Percentiles rank a stretch among this genome's conserved stretches.
Conservation (phyloP, 2,797 vertebrate species). For the Hapalemur alaotrensis region DNA sequence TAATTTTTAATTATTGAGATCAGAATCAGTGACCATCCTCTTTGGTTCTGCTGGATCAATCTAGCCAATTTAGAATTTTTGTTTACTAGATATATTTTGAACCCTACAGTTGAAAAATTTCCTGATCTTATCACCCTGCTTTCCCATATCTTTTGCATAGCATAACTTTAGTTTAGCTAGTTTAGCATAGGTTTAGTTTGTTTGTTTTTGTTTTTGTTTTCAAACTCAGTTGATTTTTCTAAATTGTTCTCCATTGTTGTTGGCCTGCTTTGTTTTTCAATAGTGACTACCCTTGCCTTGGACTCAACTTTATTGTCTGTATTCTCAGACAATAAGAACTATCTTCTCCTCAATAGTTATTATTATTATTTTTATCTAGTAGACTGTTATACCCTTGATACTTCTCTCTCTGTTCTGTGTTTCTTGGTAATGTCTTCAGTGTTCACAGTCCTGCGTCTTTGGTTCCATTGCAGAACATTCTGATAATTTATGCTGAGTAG, state of each 20-base stretch:
- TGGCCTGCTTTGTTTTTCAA: not conserved
- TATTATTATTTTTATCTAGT: not conserved
- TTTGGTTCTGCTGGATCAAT: not conserved
- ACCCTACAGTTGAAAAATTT: not conserved
- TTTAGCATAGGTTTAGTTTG: not conserved
- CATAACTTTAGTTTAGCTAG: not conserved
- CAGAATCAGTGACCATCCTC: not conserved
- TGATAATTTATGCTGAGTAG: not conserved
- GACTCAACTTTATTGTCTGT: not conserved
- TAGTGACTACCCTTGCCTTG: not conserved
- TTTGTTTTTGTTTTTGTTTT: not conserved
- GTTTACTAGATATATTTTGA: not conserved
- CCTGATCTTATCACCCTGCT: not conserved
- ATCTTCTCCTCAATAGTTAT: not conserved
- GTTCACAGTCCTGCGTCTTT: not conserved
- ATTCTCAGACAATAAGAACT: not conserved
- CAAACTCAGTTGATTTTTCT: constrained; percentile 10
- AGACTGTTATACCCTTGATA: not conserved
- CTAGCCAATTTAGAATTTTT: not conserved
- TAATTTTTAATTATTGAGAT: not conserved
- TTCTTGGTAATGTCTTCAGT: not conserved
- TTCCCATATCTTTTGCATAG: not conserved
- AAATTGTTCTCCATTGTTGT: not conserved
- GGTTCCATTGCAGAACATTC: not conserved
- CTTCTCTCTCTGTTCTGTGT: not conserved